A percentile compares a stretch with the other conserved stretches of the same genome.
Evolutionary conservation across 2,797 vertebrate genomes (phyloP).

Genomic region (Cetoscarus ocellatus): DNA sequence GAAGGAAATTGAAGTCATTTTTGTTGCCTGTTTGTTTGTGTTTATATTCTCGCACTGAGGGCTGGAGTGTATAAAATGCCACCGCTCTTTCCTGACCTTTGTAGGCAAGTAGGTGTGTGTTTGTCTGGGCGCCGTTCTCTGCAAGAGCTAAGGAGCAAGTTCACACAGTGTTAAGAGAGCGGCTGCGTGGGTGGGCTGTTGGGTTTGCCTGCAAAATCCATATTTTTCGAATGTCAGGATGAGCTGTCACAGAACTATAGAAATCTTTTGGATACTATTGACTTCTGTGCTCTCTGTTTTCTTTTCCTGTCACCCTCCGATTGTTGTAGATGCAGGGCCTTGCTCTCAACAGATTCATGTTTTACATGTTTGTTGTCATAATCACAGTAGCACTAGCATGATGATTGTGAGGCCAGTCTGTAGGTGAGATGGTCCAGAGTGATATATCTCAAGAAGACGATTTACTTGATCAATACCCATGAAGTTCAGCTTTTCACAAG

Average conservation of each 20-base stretch:
- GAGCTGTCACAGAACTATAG: conserved; percentile 13
- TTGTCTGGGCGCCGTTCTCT: conserved; percentile 32
- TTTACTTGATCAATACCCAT: no score
- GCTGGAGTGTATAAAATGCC: conserved; percentile 46
- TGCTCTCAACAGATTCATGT: conserved; percentile 7
- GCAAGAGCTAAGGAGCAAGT: conserved; percentile 19
- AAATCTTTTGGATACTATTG: conserved; percentile 10
- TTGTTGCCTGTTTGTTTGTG: conserved; percentile 37
- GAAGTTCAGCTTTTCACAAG: no score
- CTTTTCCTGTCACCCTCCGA: conserved; percentile 17
- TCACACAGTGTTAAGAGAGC: conserved; percentile 4
- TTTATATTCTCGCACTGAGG: conserved; percentile 22
- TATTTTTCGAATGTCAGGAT: conserved; percentile 27
- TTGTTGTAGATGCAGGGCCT: neutral
- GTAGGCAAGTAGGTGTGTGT: conserved; percentile 38
- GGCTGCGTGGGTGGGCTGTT: conserved; percentile 37
- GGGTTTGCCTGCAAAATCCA: conserved; percentile 13
- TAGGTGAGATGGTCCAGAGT: no score
- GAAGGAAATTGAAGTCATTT: conserved; percentile 38
- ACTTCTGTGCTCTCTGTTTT: conserved; percentile 1
- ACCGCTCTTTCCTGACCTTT: conserved; percentile 39
- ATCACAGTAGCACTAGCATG: no score
- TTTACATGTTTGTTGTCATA: conserved; percentile 6
- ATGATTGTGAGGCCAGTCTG: no score
- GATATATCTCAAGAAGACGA: no score